Base-by-base conservation (phyloP, 2,888 invertebrate species). In the Trichogramma dendrolimi region DNA sequence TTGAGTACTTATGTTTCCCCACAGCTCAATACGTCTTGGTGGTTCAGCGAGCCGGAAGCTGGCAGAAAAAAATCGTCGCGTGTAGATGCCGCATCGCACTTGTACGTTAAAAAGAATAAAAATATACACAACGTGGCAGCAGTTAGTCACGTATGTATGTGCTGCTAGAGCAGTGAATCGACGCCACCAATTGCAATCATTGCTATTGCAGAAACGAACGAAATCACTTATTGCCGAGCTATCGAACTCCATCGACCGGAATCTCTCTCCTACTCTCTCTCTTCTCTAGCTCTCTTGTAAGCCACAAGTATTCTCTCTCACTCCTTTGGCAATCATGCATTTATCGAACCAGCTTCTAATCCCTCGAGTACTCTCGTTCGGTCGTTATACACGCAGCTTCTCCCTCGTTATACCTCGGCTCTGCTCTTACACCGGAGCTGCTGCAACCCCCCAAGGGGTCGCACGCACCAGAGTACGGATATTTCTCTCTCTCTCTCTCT, bases 281-380 rank as follows among this genome's bases (percentile, higher is more conserved):
- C 50, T 39, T 48, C 53, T 14, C 10, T 14, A 38, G 8, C 40
- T 40, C 6, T 52, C 40, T 38, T 27, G 27, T 27, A 69, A 68
- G 65, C 73, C 75, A 73, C 75, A 71, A 75, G 75, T 73, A 71
- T 74, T 72, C 55, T 55, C 42, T 39, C 27, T 71, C 70, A 65
- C 71, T 75, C 70, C 72, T 74, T 72, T 72, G 70, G 71, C 74
- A 75, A 76, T 76, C 76, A 72, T 74, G 73, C 72, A 72, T 75
- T 74, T 71, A 75, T 70, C 69, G 71, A 70, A 72, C 71, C 70
- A 68, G 14, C 11, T 66, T 70, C 72, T 75, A 74, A 76, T 76
- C 73, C 72, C 72, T 73, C 68, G 71, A 75, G 75, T 71, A 75
- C 76, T 74, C 73, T 73, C 56, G 53, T 42, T 42, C 60, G 52